Conservation (phyloP, 2,797 vertebrate species). For the Dipus sagitta region DNA sequence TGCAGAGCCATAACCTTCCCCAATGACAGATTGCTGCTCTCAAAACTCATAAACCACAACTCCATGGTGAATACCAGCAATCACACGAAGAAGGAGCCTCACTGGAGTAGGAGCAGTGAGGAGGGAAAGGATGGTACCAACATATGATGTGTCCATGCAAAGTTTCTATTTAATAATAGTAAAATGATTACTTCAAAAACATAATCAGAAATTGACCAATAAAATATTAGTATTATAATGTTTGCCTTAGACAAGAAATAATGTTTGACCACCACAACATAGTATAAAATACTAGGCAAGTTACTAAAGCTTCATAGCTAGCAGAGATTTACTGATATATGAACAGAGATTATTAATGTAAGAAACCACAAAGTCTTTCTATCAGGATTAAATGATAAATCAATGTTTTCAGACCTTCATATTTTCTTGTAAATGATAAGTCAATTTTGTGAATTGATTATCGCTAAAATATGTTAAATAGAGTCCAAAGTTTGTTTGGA, state of each 20-base stretch:
- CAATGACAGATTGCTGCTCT: no score
- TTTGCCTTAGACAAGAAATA: background rate
- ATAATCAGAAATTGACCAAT: background rate
- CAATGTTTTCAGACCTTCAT: background rate
- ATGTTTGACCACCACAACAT: background rate
- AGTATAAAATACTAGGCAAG: background rate
- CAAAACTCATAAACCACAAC: no score
- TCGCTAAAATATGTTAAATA: background rate
- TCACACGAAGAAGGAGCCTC: no score
- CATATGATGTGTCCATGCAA: no score
- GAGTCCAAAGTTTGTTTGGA: background rate
- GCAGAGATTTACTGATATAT: background rate
- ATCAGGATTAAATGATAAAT: background rate
- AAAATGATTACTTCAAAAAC: background rate
- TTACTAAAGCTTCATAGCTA: background rate
- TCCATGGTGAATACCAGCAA: no score
- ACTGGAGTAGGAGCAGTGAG: no score
- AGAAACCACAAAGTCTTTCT: background rate
- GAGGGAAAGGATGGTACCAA: no score
- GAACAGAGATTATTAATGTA: background rate
- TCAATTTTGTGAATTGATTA: background rate
- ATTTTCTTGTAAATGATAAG: background rate
- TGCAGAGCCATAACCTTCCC: no score
- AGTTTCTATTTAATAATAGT: no score
- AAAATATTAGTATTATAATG: background rate